Base-by-base conservation (phyloP, 2,888 invertebrate species). In the Habrosyne pyritoides region DNA sequence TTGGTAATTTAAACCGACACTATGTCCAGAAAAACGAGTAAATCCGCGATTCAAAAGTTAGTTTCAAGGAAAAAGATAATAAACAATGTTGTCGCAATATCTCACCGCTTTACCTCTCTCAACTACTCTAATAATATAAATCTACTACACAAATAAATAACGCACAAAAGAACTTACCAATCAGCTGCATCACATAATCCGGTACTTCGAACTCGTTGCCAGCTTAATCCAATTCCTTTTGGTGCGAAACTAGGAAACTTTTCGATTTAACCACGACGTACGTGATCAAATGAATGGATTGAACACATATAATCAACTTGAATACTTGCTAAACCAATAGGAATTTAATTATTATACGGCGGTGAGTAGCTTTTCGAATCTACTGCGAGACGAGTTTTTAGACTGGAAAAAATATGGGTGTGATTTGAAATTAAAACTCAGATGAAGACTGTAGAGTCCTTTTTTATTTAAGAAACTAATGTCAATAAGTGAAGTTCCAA, bases 191-290 rank as follows among this genome's bases (percentile, higher is more conserved):
- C 67, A 69, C 63, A 74, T 69, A 72, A 73, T 72, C 73, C 66
- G 55, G 66, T 70, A 53, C 47, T 61, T 56, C 57, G n/a, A 33
- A 61, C 67, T 64, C 67, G 71, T 66, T 67, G 61, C 67, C 62
- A 61, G 67, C 69, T 75, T 74, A 73, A 75, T 75, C 63, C 69
- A 70, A 75, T 72, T 72, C 69, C 68, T 73, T 67, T 63, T 54
- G 65, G 68, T 60, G 59, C 60, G 62, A 66, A 69, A 69, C 68
- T 71, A 65, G 68, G 69, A 71, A 77, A 77, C 64, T 77, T 77
- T 68, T 63, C 71, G 67, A 71, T 75, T 67, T 66, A 66, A 72
- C 66, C 64, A 56, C 66, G 52, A 55, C 53, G 56, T 60, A 60
- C 47, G 33, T 24, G 50, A 18, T 52, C 46, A 57, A 73, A 68